phyloP scores from a whole-genome alignment of 2,797 vertebrate genomes.

The Novumbra hubbsi region DNA sequence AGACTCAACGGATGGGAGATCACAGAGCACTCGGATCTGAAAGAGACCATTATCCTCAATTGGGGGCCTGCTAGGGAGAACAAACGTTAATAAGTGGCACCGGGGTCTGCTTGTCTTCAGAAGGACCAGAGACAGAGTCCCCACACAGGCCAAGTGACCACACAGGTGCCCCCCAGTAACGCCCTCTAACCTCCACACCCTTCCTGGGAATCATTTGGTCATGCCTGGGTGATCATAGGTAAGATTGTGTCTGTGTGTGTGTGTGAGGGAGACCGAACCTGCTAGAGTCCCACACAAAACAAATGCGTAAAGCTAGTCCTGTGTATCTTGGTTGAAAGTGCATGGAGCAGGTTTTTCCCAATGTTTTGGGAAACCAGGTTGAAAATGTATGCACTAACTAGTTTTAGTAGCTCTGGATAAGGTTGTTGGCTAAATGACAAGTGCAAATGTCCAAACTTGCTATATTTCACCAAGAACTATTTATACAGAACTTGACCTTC shows the following conservation, averaged over 20 bases:
- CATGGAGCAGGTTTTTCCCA: too few species aligned
- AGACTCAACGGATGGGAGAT: constrained; percentile 77
- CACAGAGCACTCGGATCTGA: constrained; percentile 74
- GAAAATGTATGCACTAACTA: too few species aligned
- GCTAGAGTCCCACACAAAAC: neutral
- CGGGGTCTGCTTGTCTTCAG: constrained; percentile 48
- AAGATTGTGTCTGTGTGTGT: constrained; percentile 5
- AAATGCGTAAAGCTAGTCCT: too few species aligned
- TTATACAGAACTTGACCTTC: constrained; percentile 66
- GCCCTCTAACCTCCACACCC: constrained; percentile 8
- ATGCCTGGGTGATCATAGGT: constrained; percentile 57
- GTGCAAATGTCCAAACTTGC: neutral
- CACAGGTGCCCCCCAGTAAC: constrained; percentile 46
- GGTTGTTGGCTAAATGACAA: too few species aligned
- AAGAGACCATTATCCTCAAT: constrained; percentile 82
- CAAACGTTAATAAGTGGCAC: constrained; percentile 73
- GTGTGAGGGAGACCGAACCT: neutral
- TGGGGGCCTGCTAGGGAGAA: constrained; percentile 75
- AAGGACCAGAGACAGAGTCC: constrained; percentile 30
- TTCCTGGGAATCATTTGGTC: constrained; percentile 32
- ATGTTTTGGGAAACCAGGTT: too few species aligned
- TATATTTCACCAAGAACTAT: constrained; percentile 36
- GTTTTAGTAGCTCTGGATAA: too few species aligned
- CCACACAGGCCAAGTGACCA: constrained; percentile 49
- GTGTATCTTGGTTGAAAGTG: too few species aligned